Percentiles rank a stretch among this genome's conserved stretches.
Conservation (phyloP, 2,888 invertebrate genomes). For the Sarcophaga subvicina region DNA sequence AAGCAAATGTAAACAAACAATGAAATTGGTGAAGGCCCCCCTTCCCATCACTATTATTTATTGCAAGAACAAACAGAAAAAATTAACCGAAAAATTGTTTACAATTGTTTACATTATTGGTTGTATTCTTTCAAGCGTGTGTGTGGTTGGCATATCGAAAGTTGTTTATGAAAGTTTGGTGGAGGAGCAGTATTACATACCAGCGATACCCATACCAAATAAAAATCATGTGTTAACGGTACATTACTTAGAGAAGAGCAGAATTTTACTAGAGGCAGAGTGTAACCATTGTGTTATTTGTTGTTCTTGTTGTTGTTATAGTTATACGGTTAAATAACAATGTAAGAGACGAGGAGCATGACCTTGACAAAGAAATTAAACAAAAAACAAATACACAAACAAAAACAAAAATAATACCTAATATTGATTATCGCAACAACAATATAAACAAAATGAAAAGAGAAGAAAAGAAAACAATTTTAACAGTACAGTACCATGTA, state of each 20-base stretch:
- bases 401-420: not conserved
- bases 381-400: conserved; percentile 1
- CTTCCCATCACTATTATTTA: too few species aligned
- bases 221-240: not conserved
- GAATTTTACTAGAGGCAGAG: not conserved
- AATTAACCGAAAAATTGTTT: not conserved
- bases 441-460: conserved; percentile 2
- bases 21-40: not conserved
- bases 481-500: too few species aligned
- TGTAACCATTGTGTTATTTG: not conserved
- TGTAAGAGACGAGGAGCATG: conserved; percentile 3
- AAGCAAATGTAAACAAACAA: conserved; percentile 40
- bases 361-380: conserved; percentile 57
- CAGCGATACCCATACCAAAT: not conserved
- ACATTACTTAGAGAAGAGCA: conserved; percentile 11
- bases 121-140: too few species aligned
- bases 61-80: not conserved
- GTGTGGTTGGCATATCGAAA: too few species aligned
- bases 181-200: too few species aligned
- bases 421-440: conserved; percentile 43
- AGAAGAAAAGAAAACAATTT: not conserved
- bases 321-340: conserved; percentile 26
- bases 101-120: conserved; percentile 5
- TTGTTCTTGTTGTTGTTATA: conserved; percentile 13
- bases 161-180: conserved; percentile 3